Evolutionary conservation across 2,888 invertebrate genomes (phyloP).

Genomic region (Trissolcus japonicus): DNA sequence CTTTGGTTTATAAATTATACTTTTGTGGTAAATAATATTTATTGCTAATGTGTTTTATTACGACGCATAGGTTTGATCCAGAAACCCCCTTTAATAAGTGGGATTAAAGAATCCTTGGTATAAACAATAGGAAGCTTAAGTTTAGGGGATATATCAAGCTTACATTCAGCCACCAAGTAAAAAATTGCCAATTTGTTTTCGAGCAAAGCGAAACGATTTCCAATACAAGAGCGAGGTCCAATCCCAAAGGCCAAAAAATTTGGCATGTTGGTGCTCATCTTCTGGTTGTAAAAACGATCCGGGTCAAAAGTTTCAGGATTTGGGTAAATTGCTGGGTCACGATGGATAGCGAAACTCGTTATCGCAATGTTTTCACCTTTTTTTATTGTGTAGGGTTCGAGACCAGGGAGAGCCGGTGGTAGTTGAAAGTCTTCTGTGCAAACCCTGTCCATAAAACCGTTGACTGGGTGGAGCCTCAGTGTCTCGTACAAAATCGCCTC

Average conservation of each 20-base stretch:
- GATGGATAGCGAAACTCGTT: background rate
- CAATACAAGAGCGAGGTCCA: constrained; percentile 73
- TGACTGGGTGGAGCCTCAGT: constrained; percentile 59
- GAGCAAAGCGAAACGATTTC: constrained; percentile 58
- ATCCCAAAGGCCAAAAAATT: constrained; percentile 71
- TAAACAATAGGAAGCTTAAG: constrained; percentile 72
- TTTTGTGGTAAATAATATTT: too few species aligned
- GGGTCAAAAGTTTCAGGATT: constrained; percentile 24
- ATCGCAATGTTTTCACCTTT: constrained; percentile 68
- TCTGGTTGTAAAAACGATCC: constrained; percentile 63
- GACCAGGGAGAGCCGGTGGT: constrained; percentile 49
- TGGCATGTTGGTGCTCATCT: background rate
- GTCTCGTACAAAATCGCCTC: constrained; percentile 67
- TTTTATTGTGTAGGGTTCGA: constrained; percentile 58
- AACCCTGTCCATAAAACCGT: constrained; percentile 76
- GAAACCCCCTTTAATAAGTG: constrained; percentile 53
- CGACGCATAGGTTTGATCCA: constrained; percentile 56
- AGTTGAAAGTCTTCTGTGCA: constrained; percentile 74
- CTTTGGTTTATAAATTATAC: too few species aligned
- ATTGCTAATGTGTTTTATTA: background rate
- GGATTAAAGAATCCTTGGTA: background rate
- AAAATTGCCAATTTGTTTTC: constrained; percentile 29
- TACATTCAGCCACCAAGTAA: constrained; percentile 58
- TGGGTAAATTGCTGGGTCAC: constrained; percentile 7
- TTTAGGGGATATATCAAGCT: constrained; percentile 67